phyloP scores from a whole-genome alignment of 92 coral and sea anemone species.

The Phymanthus crucifer region DNA sequence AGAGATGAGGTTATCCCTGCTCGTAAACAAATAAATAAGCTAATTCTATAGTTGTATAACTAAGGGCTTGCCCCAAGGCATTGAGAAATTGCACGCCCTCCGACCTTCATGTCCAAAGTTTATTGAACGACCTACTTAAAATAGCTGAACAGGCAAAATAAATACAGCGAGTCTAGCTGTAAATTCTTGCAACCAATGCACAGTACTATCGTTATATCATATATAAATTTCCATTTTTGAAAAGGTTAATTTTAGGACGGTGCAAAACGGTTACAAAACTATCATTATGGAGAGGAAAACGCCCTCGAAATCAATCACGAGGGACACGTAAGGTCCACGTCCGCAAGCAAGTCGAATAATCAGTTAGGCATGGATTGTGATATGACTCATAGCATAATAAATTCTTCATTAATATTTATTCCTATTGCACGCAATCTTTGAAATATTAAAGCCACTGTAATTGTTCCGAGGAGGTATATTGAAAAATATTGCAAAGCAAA shows the following conservation, averaged over 20 bases:
- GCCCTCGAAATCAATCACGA: neutral
- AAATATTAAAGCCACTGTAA: neutral
- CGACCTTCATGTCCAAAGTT: too few relatives aligned
- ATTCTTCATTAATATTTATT: neutral
- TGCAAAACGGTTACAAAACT: neutral
- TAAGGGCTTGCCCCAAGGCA: too few relatives aligned
- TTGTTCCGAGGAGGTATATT: neutral
- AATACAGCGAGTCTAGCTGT: neutral
- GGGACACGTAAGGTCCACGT: neutral
- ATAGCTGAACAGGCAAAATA: too few relatives aligned
- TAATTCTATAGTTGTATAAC: neutral
- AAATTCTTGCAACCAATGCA: too few relatives aligned
- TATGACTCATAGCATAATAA: neutral
- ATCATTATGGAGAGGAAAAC: neutral
- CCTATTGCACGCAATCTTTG: neutral
- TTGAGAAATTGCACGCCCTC: too few relatives aligned
- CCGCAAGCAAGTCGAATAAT: too few relatives aligned
- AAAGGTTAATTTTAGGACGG: neutral
- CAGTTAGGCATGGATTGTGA: neutral
- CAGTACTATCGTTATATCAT: too few relatives aligned
- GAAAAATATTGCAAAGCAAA: neutral
- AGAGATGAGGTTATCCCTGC: neutral
- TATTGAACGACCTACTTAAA: too few relatives aligned
- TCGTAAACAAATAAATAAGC: neutral
- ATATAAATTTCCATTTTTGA: too few relatives aligned